These are phyloP conservation scores for Campoplex capitator DNA, from an alignment of 2,888 invertebrate species.

Conservation along the genomic window DNA sequence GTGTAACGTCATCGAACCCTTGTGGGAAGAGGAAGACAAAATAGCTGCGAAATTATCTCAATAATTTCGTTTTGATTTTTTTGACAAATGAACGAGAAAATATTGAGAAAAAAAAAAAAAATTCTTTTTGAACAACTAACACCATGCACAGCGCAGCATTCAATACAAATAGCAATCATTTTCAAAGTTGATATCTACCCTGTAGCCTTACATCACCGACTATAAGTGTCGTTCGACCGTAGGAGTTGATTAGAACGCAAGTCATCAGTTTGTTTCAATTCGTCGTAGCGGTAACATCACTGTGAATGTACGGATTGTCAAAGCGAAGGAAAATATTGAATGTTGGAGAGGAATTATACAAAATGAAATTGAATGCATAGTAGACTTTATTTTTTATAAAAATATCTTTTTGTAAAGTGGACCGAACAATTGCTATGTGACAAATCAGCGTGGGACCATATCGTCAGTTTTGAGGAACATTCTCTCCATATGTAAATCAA, in stretches of 20 bases:
- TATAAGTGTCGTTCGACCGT: not conserved
- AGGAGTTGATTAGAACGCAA: too few relatives aligned
- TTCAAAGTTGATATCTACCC: not conserved
- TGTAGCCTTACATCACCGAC: too few relatives aligned
- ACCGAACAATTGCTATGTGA: too few relatives aligned
- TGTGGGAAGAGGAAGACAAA: conserved; percentile 73
- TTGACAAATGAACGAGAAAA: not conserved
- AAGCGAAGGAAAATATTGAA: not conserved
- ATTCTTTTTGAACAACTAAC: not conserved
- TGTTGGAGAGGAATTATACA: too few relatives aligned
- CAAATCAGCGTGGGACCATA: too few relatives aligned
- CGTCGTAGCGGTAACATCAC: not conserved
- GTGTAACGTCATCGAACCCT: conserved; percentile 81
- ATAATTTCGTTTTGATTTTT: not conserved
- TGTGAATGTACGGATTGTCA: not conserved
- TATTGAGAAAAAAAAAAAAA: not conserved
- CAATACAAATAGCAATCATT: not conserved
- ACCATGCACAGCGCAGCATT: not conserved
- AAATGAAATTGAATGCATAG: not conserved
- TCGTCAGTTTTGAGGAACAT: too few relatives aligned
- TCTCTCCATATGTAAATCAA: too few relatives aligned
- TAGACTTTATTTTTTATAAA: too few relatives aligned
- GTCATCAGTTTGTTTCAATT: not conserved
- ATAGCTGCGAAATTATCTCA: not conserved
- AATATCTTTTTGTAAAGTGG: too few relatives aligned